Base-by-base conservation (phyloP, 2,797 vertebrate species). In the Hozukius guyotensis region DNA sequence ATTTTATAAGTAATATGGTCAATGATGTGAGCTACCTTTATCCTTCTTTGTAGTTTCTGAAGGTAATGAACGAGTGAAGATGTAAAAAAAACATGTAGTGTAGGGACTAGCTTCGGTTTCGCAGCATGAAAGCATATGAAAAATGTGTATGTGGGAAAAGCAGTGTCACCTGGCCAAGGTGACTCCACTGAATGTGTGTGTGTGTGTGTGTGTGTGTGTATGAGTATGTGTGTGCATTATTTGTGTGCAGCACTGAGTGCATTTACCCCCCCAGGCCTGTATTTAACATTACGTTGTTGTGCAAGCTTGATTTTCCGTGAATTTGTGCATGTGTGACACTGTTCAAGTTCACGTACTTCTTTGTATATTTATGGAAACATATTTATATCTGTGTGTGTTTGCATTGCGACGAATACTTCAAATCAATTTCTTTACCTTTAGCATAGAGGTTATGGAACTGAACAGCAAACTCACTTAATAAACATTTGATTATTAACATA, bases 261-360 rank as follows among this genome's bases (percentile, higher is more conserved):
- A 75, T 69, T 87, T 62, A 69, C 49, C 79, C 49, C 79, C 49
- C 14, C 3, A 16, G 79, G 85, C 38, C 18, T 70, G 34, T 67
- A 67, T 74, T 73, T 63, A 56, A 81, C 72, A 66, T 76, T 1
- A 84, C 29, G 25, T 55, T 77, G 22, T 65, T 66, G 25, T 77
- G 55, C 49, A 75, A n/a, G 12, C 62, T 22, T 42, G 22, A 34
- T 78, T 57, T 67, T 46, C 7, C 49, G 10, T 64, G 8, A 73
- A 65, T 56, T 38, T 46, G n/a, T 75, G 36, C 25, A 18, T n/a
- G 18, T 71, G 27, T 27, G 36, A 52, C 11, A 67, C 31, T 34
- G 66, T 71, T 66, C 49, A 70, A 62, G 73, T 71, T 66, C 32
- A 65, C 56, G 5, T 53, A 53, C 25, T 31, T 55, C 8, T 53